Conservation (phyloP, 2,113 vertebrate species). For the Datnioides undecimradiatus region DNA sequence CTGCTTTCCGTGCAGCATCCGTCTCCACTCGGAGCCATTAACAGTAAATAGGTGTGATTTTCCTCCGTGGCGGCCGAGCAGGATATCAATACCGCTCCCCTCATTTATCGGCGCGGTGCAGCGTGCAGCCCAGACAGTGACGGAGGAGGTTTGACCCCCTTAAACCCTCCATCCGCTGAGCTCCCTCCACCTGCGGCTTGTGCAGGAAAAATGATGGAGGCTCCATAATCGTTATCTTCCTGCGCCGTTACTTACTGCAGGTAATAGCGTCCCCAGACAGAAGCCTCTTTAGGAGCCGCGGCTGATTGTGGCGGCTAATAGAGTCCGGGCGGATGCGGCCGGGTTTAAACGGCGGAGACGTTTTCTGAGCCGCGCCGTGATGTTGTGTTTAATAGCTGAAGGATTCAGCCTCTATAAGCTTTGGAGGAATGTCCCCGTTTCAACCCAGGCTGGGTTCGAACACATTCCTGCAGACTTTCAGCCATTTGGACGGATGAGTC, state of each 20-base stretch:
- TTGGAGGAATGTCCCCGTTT: slow-evolving; percentile 23
- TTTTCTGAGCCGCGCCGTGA: slow-evolving; percentile 29
- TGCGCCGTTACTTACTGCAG: slow-evolving; percentile 48
- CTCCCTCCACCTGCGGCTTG: slow-evolving; percentile 23
- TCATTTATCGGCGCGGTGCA: slow-evolving; percentile 54
- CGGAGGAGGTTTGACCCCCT: slow-evolving; percentile 25
- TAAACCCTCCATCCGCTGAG: slow-evolving; percentile 9
- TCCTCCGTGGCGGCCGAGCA: slow-evolving; percentile 25
- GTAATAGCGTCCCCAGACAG: slow-evolving; percentile 65
- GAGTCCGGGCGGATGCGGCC: slow-evolving; percentile 45
- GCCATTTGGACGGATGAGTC: background rate
- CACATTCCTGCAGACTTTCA: slow-evolving; percentile 12
- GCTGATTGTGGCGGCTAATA: slow-evolving; percentile 54
- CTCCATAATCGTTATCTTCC: slow-evolving; percentile 56
- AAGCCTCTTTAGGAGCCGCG: slow-evolving; percentile 46
- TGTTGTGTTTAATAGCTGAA: slow-evolving; percentile 25
- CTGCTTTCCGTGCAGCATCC: background rate
- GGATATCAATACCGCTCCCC: slow-evolving; percentile 62
- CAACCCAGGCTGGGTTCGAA: slow-evolving; percentile 14
- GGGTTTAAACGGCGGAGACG: slow-evolving; percentile 41
- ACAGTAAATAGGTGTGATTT: slow-evolving; percentile 51
- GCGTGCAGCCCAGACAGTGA: slow-evolving; percentile 28
- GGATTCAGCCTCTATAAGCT: slow-evolving; percentile 9
- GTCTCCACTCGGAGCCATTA: slow-evolving; percentile 25
- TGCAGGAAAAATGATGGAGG: slow-evolving; percentile 48